Evolutionary conservation across 2,888 invertebrate genomes (phyloP).

Genomic region (Ceramica pisi): DNA sequence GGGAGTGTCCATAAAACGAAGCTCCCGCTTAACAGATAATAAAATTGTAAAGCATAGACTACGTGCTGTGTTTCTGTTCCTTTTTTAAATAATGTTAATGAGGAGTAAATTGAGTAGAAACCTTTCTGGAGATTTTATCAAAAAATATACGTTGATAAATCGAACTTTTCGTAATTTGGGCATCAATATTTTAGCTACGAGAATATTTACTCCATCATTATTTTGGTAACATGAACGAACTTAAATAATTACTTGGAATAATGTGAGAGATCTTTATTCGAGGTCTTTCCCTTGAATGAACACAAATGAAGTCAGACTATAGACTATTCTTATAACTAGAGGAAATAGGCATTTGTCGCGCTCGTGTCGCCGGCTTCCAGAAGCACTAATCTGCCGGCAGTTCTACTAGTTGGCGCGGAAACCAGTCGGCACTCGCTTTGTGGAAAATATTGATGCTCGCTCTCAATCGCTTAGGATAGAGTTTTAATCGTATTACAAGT

Average conservation of each 20-base stretch:
- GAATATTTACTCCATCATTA: background rate
- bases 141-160: constrained; percentile 13
- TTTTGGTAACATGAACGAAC: background rate
- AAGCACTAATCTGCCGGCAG: constrained; percentile 34
- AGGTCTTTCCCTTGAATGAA: constrained; percentile 10
- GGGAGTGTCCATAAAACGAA: constrained; percentile 46
- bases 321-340: constrained; percentile 30
- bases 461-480: background rate
- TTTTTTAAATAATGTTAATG: constrained; percentile 33
- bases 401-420: constrained; percentile 20
- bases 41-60: constrained; percentile 56
- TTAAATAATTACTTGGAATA: background rate
- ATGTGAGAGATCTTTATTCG: background rate
- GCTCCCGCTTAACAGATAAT: constrained; percentile 55
- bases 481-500: constrained; percentile 1
- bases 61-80: constrained; percentile 39
- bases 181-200: background rate
- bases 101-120: constrained; percentile 20
- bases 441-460: constrained; percentile 15
- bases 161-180: constrained; percentile 7
- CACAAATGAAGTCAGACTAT: constrained; percentile 20
- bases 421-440: constrained; percentile 15
- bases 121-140: constrained; percentile 13
- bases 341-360: constrained; percentile 44
- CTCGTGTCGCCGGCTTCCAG: constrained; percentile 8